Evolutionary conservation across 2,888 invertebrate species (phyloP).

Genomic region (Xanthia togata): DNA sequence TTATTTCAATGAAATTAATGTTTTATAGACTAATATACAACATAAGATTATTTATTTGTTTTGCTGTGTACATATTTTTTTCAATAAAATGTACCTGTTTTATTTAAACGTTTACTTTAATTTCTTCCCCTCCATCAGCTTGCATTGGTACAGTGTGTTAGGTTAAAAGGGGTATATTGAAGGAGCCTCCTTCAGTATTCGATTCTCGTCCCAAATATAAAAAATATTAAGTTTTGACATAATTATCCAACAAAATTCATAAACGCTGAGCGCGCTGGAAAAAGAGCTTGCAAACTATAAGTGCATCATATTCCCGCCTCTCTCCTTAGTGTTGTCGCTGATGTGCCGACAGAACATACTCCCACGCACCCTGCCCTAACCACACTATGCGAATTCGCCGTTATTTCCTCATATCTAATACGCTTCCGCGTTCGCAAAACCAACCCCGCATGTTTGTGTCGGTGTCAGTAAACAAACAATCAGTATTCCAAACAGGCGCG

Average conservation of each 20-base stretch:
- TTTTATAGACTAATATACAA: conserved; percentile 91
- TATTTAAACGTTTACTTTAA: conserved; percentile 74
- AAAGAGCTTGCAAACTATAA: background rate
- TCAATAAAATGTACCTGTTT: conserved; percentile 91
- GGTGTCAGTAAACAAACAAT: too few relatives aligned
- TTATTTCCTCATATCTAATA: background rate
- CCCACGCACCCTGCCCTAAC: background rate
- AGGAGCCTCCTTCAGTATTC: background rate
- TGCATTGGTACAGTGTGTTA: background rate
- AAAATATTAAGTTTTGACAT: background rate
- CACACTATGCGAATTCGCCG: background rate
- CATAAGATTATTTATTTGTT: conserved; percentile 91
- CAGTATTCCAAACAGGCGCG: too few relatives aligned
- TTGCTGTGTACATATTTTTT: conserved; percentile 91
- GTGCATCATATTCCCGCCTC: background rate
- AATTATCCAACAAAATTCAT: background rate
- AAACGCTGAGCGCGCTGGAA: background rate
- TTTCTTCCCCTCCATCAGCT: conserved; percentile 17
- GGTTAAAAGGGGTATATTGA: background rate
- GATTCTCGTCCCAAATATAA: background rate
- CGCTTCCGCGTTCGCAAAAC: too few relatives aligned
- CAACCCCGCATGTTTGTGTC: too few relatives aligned
- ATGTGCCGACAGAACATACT: background rate
- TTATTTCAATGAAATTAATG: conserved; percentile 91
- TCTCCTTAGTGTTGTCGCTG: background rate